phyloP scores from a whole-genome alignment of 2,113 vertebrate species.

The Ictalurus furcatus region DNA sequence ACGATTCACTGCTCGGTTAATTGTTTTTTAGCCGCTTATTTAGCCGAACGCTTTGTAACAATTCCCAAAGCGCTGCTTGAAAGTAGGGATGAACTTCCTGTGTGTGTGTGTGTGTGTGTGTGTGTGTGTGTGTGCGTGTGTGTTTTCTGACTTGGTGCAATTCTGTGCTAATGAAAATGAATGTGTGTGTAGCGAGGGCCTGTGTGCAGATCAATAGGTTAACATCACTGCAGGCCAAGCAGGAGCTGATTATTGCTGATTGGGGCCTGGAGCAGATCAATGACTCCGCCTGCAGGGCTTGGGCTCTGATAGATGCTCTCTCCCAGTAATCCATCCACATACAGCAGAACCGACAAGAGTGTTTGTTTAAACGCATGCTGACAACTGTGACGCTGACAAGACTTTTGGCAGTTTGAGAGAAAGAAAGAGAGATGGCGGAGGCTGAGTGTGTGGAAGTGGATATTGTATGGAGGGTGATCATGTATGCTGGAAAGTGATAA shows the following conservation, averaged over 20 bases:
- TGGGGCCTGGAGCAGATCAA: constrained; percentile 57
- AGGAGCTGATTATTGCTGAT: constrained; percentile 67
- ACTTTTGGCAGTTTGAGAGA: not conserved
- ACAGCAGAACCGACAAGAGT: constrained; percentile 7
- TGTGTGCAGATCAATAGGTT: constrained; percentile 48
- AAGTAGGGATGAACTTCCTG: constrained; percentile 6
- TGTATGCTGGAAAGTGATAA: not conserved
- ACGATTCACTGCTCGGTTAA: constrained; percentile 30
- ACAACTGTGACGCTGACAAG: not conserved
- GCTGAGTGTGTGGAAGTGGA: not conserved
- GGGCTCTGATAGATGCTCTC: constrained; percentile 60
- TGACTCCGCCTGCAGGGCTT: constrained; percentile 49
- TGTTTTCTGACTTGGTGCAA: constrained; percentile 3
- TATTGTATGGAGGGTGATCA: too few relatives aligned
- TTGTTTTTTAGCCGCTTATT: constrained; percentile 42
- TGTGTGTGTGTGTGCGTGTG: not conserved
- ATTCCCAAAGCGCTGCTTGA: constrained; percentile 34
- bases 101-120: constrained; percentile 11
- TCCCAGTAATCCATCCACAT: constrained; percentile 52
- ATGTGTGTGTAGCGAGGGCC: constrained; percentile 47
- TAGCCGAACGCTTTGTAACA: not conserved
- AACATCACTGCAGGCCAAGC: constrained; percentile 38
- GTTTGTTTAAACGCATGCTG: constrained; percentile 35
- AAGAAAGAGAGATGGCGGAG: not conserved
- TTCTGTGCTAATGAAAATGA: constrained; percentile 56